Percentiles rank a stretch among this genome's conserved stretches.
phyloP scores from a whole-genome alignment of 2,113 vertebrate genomes.

The Oncorhynchus mykiss region DNA sequence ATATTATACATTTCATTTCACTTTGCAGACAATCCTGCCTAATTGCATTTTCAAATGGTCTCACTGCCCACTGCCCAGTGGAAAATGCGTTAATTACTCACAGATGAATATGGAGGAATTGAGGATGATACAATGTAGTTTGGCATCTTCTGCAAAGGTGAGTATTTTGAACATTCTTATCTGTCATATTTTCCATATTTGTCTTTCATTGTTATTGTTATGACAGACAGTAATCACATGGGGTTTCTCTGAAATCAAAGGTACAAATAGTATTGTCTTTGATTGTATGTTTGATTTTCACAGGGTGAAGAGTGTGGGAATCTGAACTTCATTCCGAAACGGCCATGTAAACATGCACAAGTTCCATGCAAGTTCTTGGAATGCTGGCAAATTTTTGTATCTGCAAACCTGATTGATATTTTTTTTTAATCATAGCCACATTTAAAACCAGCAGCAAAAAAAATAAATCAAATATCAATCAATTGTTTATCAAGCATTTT shows the following conservation, averaged over 20 bases:
- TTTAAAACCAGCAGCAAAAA: no score
- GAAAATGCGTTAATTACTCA: no score
- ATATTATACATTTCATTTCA: not conserved
- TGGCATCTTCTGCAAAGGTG: not conserved
- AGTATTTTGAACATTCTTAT: not conserved
- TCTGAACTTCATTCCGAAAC: not conserved
- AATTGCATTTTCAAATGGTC: conserved; percentile 12
- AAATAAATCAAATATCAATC: no score
- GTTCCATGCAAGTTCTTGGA: not conserved
- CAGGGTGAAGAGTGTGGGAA: not conserved
- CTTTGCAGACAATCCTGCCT: not conserved
- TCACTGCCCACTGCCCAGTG: not conserved
- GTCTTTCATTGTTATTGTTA: not conserved
- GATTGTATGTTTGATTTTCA: not conserved
- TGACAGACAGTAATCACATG: no score
- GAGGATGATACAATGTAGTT: not conserved
- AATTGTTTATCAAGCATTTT: no score
- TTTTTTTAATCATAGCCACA: no score
- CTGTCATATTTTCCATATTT: not conserved
- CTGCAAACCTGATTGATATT: not conserved
- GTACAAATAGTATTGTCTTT: not conserved
- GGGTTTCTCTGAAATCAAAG: not conserved
- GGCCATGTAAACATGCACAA: not conserved
- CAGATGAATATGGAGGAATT: not conserved
- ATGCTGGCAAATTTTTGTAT: not conserved